These are phyloP conservation scores for Cynopterus brachyotis DNA, from an alignment of 2,113 vertebrate genomes.

Conservation along the genomic window DNA sequence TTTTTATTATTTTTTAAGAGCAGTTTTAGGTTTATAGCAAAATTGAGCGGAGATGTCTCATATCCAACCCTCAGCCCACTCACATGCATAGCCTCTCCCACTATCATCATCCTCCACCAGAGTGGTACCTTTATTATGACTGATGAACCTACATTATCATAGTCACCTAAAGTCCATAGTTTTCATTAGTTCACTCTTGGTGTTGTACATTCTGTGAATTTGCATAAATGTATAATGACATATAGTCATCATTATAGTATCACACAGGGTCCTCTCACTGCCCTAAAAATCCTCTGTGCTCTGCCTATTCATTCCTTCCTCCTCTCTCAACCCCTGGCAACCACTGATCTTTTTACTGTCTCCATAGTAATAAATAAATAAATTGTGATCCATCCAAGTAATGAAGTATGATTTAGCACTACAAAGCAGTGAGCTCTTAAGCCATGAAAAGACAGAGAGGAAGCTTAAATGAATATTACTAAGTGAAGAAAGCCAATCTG, in stretches of 20 bases:
- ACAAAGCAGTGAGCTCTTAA: constrained; percentile 8
- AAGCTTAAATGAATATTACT: neutral
- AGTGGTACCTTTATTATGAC: neutral
- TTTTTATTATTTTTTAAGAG: neutral
- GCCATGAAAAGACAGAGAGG: neutral
- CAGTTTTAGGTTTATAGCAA: neutral
- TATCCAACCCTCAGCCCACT: neutral
- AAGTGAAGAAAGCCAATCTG: neutral
- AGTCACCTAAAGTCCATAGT: neutral
- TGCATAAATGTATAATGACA: neutral
- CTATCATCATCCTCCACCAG: neutral
- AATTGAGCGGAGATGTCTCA: neutral
- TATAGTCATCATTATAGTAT: neutral
- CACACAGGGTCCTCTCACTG: neutral
- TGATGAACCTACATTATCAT: neutral
- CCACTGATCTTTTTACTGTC: neutral
- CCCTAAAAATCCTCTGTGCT: neutral
- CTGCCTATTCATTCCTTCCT: neutral
- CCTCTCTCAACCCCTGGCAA: neutral
- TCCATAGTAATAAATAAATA: constrained; percentile 37
- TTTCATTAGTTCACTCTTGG: neutral
- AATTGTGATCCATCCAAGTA: neutral
- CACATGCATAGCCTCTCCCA: neutral
- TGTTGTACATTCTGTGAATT: neutral
- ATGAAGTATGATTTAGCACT: constrained; percentile 5